Evolutionary conservation across 1,140 invertebrate genomes (phyloP).

Genomic region (Hypothenemus hampei): DNA sequence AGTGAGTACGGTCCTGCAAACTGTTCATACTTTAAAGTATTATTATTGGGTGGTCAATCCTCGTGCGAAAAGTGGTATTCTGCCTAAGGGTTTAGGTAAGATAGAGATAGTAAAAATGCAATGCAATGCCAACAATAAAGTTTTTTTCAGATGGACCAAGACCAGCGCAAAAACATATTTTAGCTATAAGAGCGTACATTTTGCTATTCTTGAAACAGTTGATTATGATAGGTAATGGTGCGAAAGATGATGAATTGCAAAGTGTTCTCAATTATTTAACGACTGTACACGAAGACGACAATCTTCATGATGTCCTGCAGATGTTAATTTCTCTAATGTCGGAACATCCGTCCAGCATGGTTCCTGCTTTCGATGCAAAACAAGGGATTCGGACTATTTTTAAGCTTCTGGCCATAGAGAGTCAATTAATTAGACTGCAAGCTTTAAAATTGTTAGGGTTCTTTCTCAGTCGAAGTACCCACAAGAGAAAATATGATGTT

Average conservation of each 20-base stretch:
- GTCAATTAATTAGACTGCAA: slow-evolving; percentile 91
- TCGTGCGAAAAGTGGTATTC: slow-evolving; percentile 87
- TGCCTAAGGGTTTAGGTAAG: slow-evolving; percentile 87
- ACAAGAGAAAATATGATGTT: slow-evolving; percentile 97
- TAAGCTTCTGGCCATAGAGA: slow-evolving; percentile 91
- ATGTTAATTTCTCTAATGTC: slow-evolving; percentile 96
- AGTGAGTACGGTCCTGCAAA: slow-evolving; percentile 95
- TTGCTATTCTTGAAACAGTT: slow-evolving; percentile 93
- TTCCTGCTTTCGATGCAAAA: slow-evolving; percentile 97
- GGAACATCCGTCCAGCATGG: slow-evolving; percentile 97
- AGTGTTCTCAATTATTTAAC: slow-evolving; percentile 97
- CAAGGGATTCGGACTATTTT: slow-evolving; percentile 94
- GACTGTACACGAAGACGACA: slow-evolving; percentile 98
- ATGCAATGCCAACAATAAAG: no score
- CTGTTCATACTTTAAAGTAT: slow-evolving; percentile 96
- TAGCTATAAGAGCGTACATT: slow-evolving; percentile 92
- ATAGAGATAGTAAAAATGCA: background rate
- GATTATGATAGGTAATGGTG: slow-evolving; percentile 93
- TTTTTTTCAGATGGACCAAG: slow-evolving; percentile 78
- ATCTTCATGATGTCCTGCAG: slow-evolving; percentile 95
- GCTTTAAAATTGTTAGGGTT: slow-evolving; percentile 93
- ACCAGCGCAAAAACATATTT: slow-evolving; percentile 88
- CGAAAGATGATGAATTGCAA: slow-evolving; percentile 97
- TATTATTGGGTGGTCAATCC: slow-evolving; percentile 99
- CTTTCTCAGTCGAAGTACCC: slow-evolving; percentile 90